Evolutionary conservation across 1,140 invertebrate genomes (phyloP).

Genomic region (Orchesella cincta): DNA sequence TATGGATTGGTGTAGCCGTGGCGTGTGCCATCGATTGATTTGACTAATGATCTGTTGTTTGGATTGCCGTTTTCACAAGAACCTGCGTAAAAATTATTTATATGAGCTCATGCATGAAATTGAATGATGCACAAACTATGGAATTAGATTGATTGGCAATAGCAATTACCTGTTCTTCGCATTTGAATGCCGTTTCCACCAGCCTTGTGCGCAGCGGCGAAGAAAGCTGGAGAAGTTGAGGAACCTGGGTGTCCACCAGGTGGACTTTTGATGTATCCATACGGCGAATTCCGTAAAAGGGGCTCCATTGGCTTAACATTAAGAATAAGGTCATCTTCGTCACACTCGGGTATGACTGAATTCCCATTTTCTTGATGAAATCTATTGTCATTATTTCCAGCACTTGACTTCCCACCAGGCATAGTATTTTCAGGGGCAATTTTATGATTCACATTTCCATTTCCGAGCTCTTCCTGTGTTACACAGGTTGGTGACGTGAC

Average conservation of each 20-base stretch:
- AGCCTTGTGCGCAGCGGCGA: constrained; percentile 18
- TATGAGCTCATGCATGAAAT: background rate
- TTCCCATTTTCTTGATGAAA: constrained; percentile 31
- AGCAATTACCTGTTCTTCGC: constrained; percentile 18
- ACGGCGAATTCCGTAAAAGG: constrained; percentile 64
- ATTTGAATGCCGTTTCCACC: constrained; percentile 34
- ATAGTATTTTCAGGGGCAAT: background rate
- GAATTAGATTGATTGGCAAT: background rate
- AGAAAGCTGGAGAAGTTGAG: background rate
- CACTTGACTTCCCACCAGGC: background rate
- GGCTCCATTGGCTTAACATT: constrained; percentile 91
- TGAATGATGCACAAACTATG: constrained; percentile 32
- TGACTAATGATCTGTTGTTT: constrained; percentile 46
- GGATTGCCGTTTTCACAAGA: constrained; percentile 26
- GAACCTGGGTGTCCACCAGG: background rate
- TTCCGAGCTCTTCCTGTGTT: background rate
- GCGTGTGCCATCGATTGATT: background rate
- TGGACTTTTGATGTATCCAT: constrained; percentile 66
- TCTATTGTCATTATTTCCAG: background rate
- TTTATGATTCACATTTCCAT: background rate
- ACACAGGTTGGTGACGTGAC: background rate
- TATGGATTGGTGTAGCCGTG: constrained; percentile 37
- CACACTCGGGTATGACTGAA: constrained; percentile 56
- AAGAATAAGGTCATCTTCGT: constrained; percentile 76
- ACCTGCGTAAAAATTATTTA: background rate